Evolutionary conservation across 2,888 invertebrate genomes (phyloP).

Genomic region (Homarus gammarus): DNA sequence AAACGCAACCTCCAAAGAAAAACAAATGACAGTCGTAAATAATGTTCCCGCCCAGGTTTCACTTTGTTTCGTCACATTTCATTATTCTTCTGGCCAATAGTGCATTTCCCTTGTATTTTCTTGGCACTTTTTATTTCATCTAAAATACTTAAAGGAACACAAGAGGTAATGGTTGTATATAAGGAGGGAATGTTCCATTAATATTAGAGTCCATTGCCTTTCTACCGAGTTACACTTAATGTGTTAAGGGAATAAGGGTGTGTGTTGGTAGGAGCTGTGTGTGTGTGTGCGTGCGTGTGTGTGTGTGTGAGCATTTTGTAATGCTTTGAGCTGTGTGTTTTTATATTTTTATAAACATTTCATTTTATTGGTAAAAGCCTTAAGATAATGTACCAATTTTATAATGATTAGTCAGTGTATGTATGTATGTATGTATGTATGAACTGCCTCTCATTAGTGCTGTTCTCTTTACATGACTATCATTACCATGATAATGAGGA

Average conservation of each 20-base stretch:
- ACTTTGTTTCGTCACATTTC: neutral
- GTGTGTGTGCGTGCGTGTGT: slow-evolving; percentile 27
- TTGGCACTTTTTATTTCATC: neutral
- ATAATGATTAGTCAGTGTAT: neutral
- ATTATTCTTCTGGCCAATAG: neutral
- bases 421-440: slow-evolving; percentile 46
- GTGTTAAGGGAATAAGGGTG: neutral
- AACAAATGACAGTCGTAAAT: slow-evolving; percentile 4
- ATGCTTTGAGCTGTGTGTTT: neutral
- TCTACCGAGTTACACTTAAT: neutral
- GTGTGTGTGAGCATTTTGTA: neutral
- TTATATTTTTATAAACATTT: too few relatives aligned
- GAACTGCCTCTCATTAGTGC: slow-evolving; percentile 73
- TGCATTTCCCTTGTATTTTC: neutral
- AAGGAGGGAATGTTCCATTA: neutral
- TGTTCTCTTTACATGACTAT: neutral
- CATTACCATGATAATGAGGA: neutral
- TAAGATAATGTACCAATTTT: too few relatives aligned
- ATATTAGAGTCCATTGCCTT: neutral
- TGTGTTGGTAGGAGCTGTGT: neutral
- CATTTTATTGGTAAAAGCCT: too few relatives aligned
- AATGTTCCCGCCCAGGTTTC: neutral
- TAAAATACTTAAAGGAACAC: neutral
- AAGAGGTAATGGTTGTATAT: neutral
- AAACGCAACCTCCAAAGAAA: neutral